Percentiles rank a stretch among this genome's conserved stretches.
Conservation (phyloP, 2,797 vertebrate species). For the Mormyrus proboscirostris region DNA sequence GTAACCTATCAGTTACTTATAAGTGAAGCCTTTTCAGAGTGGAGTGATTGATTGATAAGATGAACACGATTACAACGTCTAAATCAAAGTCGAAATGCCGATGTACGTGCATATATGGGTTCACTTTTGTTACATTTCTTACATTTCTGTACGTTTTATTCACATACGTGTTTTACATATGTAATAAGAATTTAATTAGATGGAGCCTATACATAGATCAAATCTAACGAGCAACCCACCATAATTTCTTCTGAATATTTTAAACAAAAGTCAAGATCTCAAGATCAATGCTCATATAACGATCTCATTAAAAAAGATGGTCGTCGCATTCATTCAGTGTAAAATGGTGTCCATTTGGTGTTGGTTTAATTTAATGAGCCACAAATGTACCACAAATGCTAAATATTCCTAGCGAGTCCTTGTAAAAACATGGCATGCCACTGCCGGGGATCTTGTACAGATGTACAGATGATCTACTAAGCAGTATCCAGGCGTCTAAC, state of each 20-base stretch:
- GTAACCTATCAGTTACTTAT: neutral
- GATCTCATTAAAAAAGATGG: neutral
- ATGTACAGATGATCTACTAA: neutral
- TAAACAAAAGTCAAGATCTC: neutral
- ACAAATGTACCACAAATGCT: neutral
- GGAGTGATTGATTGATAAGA: slow-evolving; percentile 2
- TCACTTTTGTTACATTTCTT: neutral
- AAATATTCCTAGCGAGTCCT: neutral
- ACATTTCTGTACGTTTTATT: neutral
- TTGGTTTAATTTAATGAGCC: neutral
- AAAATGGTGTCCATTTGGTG: neutral
- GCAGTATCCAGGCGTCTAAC: neutral
- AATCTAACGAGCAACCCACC: neutral
- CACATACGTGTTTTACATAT: neutral
- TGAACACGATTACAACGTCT: neutral
- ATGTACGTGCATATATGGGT: neutral
- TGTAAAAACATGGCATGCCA: neutral
- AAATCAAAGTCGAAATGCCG: neutral
- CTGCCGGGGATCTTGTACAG: neutral
- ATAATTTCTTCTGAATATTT: neutral
- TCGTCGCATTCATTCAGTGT: neutral
- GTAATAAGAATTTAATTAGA: neutral
- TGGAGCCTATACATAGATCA: neutral
- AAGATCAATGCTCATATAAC: neutral
- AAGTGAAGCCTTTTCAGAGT: neutral